These are phyloP conservation scores for Papilio demoleus DNA, from an alignment of 2,888 invertebrate genomes.

Conservation along the genomic window DNA sequence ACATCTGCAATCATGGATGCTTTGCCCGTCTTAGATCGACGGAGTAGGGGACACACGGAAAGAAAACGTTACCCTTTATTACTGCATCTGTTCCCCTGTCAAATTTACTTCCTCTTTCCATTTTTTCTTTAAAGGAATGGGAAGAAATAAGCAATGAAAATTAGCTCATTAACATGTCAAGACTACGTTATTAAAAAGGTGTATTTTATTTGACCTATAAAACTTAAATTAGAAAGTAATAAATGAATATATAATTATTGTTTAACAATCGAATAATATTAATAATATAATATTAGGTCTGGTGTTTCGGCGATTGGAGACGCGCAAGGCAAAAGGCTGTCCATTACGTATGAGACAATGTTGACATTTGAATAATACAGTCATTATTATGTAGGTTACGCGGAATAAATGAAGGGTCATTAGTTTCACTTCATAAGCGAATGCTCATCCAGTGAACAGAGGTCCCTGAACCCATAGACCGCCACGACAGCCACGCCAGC, in stretches of 20 bases:
- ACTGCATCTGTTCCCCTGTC: no score
- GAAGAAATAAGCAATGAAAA: no score
- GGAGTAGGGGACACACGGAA: no score
- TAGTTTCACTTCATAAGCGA: slow-evolving; percentile 44
- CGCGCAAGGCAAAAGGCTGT: slow-evolving; percentile 33
- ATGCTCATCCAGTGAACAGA: slow-evolving; percentile 41
- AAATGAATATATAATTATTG: slow-evolving; percentile 1
- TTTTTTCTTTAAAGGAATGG: no score
- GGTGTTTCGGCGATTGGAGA: slow-evolving; percentile 6
- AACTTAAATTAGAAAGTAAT: slow-evolving; percentile 8
- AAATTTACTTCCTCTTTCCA: no score
- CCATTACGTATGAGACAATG: slow-evolving; percentile 42
- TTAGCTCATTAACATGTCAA: no score
- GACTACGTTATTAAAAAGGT: no score
- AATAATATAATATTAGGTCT: slow-evolving; percentile 36
- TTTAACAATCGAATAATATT: slow-evolving; percentile 6
- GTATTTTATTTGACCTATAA: no score
- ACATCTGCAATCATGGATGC: no score
- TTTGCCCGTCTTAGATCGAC: no score
- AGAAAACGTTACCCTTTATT: no score
- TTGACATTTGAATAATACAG: slow-evolving; percentile 42
- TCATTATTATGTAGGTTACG: slow-evolving; percentile 41
- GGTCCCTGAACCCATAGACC: slow-evolving; percentile 42
- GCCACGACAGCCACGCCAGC: slow-evolving; percentile 18
- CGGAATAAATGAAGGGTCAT: slow-evolving; percentile 35